Evolutionary conservation across 53 echinoderm and acorn worm genomes (phyloP), one percentile per base, ranked within the genome.

Genomic region (Temnopleurus reevesii): DNA sequence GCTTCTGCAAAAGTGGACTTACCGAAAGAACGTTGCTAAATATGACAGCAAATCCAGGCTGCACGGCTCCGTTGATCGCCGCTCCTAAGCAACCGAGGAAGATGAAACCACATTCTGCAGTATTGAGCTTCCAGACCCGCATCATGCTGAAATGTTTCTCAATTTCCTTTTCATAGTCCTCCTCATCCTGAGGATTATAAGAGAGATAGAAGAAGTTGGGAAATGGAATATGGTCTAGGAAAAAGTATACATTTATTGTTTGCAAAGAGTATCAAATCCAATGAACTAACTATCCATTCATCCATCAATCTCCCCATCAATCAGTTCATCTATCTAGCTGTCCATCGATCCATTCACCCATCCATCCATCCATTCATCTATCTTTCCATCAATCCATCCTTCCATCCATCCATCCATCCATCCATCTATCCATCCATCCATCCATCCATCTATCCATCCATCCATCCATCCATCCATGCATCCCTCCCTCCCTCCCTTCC

Each of bases 31-130:
- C 86, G 30, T 91, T 89, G 56, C 93, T 93, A 89, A 98, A 98
- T 60, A 98, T 82, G 36, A 98, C 83, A 28, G 98, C 98, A 87
- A 98, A 98, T 13, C 93, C 92, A 8, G 98, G 95, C 81, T 97
- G 97, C 24, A 93, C 63, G 15, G 84, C 98, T 17, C 98, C 98
- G 46, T 95, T 98, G 86, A 95, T 61, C 17, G 91, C 95, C 10
- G 98, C 94, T 18, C 93, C 98, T 12, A 98, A 76, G 44, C 91
- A 81, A 0, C 98, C 98, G 6, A 94, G 23, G 12, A 94, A 12
- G 49, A 98, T 98, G 56, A 84, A 95, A 13, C 83, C 84, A 59
- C 90, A 86, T 53, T 98, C 96, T 2, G 96, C 64, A 0, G 92
- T 33, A 77, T 96, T 96, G 79, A 96, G n/a, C 76, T 76, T 84